Base-by-base conservation (phyloP, 2,113 vertebrate genomes). In the Acrocephalus arundinaceus region DNA sequence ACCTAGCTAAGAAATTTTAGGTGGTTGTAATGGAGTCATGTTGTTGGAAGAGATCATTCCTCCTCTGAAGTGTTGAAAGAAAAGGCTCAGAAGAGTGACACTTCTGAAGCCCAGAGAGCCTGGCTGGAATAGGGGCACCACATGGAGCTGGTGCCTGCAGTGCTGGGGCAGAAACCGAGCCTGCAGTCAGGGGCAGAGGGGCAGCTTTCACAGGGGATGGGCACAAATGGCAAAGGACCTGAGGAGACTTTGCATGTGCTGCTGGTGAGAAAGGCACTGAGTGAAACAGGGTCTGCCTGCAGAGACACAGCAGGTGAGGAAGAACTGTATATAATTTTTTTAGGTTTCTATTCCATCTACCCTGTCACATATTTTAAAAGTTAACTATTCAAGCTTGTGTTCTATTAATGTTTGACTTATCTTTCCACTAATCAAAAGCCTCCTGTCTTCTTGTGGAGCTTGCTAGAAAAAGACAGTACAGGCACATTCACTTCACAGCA, bases 201-300 rank as follows among this genome's bases (percentile, higher is more conserved):
- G 7, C 23, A 43, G 35, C 43, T 92, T 35, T 65, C 45, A 46
- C 2, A 0, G 1, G 5, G 14, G 6, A 55, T 0, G 0, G 31
- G 15, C 15, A 65, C 17, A 77, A 9, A 31, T 49, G 19, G 30
- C 7, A 4, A 25, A 49, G 28, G 15, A 49, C 15, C 63, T 35
- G 37, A 77, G 75, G 52, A 76, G 37, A 77, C 41, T 55, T 85
- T 83, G 86, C n/a, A 31, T 57, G 54, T 83, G 22, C 63, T 84
- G 49, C 30, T 80, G 49, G 21, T 80, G 35, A 73, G 63, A 93
- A 85, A 88, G 27, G 21, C 22, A 70, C 16, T 8, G 39, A 49
- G 14, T 35, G 67, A 92, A 96, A 70, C 13, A 46, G 27, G 8
- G 71, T 31, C 37, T 67, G 25, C 20, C 68, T 78, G 73, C 31